Base-by-base conservation (phyloP, 1,140 invertebrate species). In the Oppia nitens region DNA sequence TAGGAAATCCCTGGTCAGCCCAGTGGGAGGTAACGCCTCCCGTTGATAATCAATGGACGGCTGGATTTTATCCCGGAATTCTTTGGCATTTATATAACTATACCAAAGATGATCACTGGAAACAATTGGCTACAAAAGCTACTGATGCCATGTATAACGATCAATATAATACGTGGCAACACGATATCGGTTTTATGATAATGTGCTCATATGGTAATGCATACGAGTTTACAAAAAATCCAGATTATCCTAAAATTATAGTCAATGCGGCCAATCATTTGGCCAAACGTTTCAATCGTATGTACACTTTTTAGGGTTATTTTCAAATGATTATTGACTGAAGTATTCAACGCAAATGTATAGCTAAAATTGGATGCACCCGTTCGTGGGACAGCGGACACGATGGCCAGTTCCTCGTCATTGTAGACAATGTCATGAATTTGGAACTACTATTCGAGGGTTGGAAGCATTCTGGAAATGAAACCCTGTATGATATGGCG, bases 101-200 rank as follows among this genome's bases (percentile, higher is more conserved):
- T 26, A 54, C 53, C 21, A 25, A 25, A 45, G 21, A 25, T 45
- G 32, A 27, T 45, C 17, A 25, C 4, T 54, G 53, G 53, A 54
- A 45, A 20, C 6, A 54, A 6, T 20, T 20, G 4, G 53, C 53
- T 47, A 27, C 17, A 11, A 4, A n/a, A 26, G 53, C 53, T 9
- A 54, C 53, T 21, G 20, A 54, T 23, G 53, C 9, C 20, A 20
- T 54, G 17, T 20, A 23, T 20, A 17, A 27, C n/a, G 17, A 54
- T 11, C 53, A 54, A 20, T 54, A 9, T 25, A 54, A 54, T 6
- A 26, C n/a, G 6, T 4, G 21, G 9, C 47, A 4, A 11, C 53
- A 54, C 28, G 53, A 54, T 45, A 28, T 54, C n/a, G 53, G 53
- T 26, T 54, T 54, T 54, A 20, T 25, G 53, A 45, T 54, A 20